These are phyloP conservation scores for Sciaenops ocellatus DNA, from an alignment of 2,797 vertebrate species.

Conservation along the genomic window DNA sequence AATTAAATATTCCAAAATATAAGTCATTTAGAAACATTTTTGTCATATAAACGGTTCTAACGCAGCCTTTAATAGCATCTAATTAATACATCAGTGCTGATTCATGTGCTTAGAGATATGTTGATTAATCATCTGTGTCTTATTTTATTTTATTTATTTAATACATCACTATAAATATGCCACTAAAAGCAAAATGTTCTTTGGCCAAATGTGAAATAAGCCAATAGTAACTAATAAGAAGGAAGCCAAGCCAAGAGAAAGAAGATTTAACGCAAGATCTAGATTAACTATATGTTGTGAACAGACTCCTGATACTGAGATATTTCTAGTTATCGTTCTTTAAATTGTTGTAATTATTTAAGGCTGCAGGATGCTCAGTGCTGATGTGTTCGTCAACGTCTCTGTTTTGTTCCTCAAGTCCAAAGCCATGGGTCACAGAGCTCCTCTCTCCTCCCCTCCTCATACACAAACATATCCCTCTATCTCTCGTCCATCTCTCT, in stretches of 20 bases:
- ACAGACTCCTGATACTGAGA: not conserved
- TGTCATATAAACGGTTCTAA: not conserved
- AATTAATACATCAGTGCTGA: not conserved
- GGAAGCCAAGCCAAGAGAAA: constrained; percentile 1
- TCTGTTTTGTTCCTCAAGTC: constrained; percentile 76
- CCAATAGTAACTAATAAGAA: not conserved
- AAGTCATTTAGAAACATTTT: not conserved
- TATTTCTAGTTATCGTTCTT: not conserved
- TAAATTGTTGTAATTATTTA: constrained; percentile 16
- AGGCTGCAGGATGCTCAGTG: not conserved
- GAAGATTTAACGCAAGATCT: not conserved
- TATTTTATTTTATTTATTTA: not conserved
- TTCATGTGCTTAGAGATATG: not conserved
- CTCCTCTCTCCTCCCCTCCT: constrained; percentile 38
- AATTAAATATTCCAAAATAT: constrained; percentile 9
- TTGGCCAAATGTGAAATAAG: not conserved
- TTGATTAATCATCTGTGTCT: not conserved
- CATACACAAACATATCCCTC: constrained; percentile 73
- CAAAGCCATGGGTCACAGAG: constrained; percentile 78
- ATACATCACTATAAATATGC: not conserved
- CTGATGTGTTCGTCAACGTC: constrained; percentile 26
- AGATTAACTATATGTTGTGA: not conserved
- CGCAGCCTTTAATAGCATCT: not conserved
- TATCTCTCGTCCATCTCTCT: constrained; percentile 57
- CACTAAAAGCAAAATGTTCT: not conserved